Evolutionary conservation across 2,888 invertebrate species (phyloP).

Genomic region (Drosophila histrio): DNA sequence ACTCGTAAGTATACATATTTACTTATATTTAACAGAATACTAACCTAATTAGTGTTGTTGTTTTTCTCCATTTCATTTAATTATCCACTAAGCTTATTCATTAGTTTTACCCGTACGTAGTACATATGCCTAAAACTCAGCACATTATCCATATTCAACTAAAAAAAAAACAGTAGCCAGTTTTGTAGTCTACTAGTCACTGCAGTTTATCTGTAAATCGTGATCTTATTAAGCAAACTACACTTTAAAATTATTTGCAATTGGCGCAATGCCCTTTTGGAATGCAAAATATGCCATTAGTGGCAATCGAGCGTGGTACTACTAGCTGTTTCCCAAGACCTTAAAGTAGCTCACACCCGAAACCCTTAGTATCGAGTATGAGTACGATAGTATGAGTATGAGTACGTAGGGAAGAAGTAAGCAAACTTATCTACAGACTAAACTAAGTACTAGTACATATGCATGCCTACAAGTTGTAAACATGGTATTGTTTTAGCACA

Average conservation of each 20-base stretch:
- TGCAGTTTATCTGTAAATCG: constrained; percentile 62
- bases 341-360: constrained; percentile 35
- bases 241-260: constrained; percentile 71
- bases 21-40: too few relatives aligned
- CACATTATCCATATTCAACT: background rate
- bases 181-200: constrained; percentile 16
- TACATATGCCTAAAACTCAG: background rate
- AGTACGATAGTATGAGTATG: too few relatives aligned
- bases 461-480: constrained; percentile 79
- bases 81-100: too few relatives aligned
- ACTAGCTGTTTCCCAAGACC: constrained; percentile 42
- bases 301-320: constrained; percentile 54
- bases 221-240: constrained; percentile 73
- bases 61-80: too few relatives aligned
- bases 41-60: too few relatives aligned
- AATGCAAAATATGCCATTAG: constrained; percentile 80
- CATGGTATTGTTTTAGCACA: constrained; percentile 70
- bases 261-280: constrained; percentile 75
- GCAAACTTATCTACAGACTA: constrained; percentile 8
- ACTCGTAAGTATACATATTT: background rate
- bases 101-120: background rate
- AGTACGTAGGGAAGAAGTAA: constrained; percentile 1
- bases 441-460: constrained; percentile 16
- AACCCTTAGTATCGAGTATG: constrained; percentile 27
- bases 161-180: background rate